phyloP scores from a whole-genome alignment of 2,797 vertebrate species.

The Sarcophilus harrisii region DNA sequence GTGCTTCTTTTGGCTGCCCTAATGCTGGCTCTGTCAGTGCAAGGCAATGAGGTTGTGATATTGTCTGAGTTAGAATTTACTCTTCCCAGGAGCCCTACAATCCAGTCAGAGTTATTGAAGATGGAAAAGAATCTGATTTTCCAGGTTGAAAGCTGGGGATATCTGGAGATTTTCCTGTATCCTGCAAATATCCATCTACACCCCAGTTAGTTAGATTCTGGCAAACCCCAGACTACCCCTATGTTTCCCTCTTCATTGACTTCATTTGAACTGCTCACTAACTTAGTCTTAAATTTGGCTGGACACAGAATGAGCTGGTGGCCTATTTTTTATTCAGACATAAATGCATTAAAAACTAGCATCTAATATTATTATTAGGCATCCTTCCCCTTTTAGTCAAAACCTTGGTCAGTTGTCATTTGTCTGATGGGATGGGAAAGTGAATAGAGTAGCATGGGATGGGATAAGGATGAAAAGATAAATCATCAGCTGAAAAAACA shows the following conservation, averaged over 20 bases:
- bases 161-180: conserved; percentile 7
- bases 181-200: background rate
- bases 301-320: background rate
- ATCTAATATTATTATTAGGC: background rate
- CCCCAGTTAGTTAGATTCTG: background rate
- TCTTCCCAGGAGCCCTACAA: background rate
- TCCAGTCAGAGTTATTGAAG: background rate
- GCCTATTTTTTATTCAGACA: background rate
- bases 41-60: background rate
- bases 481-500: background rate
- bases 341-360: background rate
- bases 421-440: background rate
- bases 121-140: background rate
- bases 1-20: conserved; percentile 3
- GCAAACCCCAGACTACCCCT: background rate
- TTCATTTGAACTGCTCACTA: background rate
- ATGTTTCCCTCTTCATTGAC: background rate
- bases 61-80: background rate
- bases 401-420: background rate
- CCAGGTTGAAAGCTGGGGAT: background rate
- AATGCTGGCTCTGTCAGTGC: background rate
- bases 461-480: background rate
- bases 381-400: background rate
- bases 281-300: background rate
- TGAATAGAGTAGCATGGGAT: background rate